phyloP scores from a whole-genome alignment of 2,113 vertebrate species.

The Laticauda laticaudata region DNA sequence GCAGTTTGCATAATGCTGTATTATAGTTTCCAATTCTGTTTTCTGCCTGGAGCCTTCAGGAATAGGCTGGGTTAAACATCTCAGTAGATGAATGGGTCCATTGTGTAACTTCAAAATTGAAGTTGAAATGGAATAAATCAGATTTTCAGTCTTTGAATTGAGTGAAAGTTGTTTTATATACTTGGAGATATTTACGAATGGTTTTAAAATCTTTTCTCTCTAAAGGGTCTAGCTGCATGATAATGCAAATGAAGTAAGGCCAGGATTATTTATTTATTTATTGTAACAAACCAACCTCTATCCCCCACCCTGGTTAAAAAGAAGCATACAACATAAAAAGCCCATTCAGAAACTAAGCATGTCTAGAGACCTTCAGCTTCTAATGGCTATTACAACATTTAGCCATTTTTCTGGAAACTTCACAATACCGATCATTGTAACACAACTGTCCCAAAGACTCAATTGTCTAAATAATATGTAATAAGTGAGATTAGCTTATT shows the following conservation, averaged over 20 bases:
- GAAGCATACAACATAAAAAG: background rate
- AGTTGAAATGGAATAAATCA: background rate
- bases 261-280: background rate
- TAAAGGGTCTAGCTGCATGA: background rate
- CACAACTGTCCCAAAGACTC: background rate
- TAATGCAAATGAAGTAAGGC: background rate
- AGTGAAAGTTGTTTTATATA: background rate
- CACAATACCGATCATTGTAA: background rate
- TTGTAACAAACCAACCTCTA: background rate
- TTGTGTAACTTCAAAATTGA: background rate
- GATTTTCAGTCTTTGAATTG: conserved; percentile 1
- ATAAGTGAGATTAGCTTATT: background rate
- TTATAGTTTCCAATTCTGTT: background rate
- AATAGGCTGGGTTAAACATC: background rate
- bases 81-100: conserved; percentile 13
- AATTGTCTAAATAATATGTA: background rate
- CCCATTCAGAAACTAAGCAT: background rate
- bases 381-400: background rate
- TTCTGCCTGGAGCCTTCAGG: conserved; percentile 6
- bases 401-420: background rate
- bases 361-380: background rate
- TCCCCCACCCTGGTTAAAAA: background rate
- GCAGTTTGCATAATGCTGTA: background rate
- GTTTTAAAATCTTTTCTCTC: background rate
- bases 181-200: background rate